Conservation (phyloP, 1,140 invertebrate species). For the Neotoxoptera formosana region DNA sequence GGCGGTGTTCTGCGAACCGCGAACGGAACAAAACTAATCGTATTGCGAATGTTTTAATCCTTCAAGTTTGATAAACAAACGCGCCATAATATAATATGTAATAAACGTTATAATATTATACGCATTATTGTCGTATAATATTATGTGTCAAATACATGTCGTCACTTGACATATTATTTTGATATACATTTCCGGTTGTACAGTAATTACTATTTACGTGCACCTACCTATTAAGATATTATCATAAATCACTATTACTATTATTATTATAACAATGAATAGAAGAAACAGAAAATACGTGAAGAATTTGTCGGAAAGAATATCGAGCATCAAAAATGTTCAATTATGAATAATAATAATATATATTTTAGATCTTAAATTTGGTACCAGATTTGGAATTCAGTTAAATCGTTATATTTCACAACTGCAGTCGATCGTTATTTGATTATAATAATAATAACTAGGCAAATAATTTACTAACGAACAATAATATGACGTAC, state of each 20-base stretch:
- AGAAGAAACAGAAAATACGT: not conserved
- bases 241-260: not conserved
- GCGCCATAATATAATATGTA: not conserved
- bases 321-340: not conserved
- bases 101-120: not conserved
- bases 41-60: conserved; percentile 23
- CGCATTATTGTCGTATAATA: not conserved
- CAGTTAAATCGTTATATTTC: not conserved
- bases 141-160: not conserved
- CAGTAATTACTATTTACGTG: not conserved
- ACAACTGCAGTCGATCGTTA: not conserved
- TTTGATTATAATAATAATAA: not conserved
- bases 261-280: not conserved
- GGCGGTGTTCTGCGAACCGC: not conserved
- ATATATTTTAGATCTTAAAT: not conserved
- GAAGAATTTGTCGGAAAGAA: not conserved
- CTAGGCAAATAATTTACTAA: not conserved
- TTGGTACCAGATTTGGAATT: not conserved
- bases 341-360: not conserved
- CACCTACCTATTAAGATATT: not conserved
- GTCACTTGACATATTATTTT: not conserved
- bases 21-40: conserved; percentile 30
- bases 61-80: not conserved
- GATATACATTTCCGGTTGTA: not conserved
- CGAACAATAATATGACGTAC: not conserved